These are phyloP conservation scores for Platanista minor DNA, from an alignment of 2,113 vertebrate genomes.

Conservation along the genomic window DNA sequence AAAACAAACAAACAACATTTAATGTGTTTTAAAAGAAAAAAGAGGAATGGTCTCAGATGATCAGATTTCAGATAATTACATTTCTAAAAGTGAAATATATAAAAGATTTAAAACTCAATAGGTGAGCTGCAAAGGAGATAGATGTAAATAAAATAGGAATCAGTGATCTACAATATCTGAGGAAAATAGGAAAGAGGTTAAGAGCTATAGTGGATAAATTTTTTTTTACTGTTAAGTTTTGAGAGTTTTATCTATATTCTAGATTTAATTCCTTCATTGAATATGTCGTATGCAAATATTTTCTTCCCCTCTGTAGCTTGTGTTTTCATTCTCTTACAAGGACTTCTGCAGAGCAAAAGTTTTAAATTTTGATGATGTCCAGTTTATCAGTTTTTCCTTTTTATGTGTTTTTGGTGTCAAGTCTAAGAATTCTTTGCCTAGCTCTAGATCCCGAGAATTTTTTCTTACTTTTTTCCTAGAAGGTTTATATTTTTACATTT, in stretches of 20 bases:
- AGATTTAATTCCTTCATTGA: neutral
- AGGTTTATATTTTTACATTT: neutral
- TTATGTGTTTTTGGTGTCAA: neutral
- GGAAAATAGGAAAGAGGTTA: neutral
- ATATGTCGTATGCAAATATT: neutral
- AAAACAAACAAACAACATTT: too few species aligned
- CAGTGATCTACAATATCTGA: neutral
- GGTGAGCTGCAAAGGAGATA: neutral
- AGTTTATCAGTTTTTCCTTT: neutral
- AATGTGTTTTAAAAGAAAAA: neutral
- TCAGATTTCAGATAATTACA: conserved; percentile 4
- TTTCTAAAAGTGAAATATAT: conserved; percentile 6
- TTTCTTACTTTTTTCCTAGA: neutral
- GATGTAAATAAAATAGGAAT: neutral
- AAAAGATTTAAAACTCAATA: neutral
- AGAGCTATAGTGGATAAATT: neutral
- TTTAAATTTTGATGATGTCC: neutral
- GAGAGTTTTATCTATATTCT: neutral
- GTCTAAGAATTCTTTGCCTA: neutral
- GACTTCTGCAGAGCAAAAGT: neutral
- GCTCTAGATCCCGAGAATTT: neutral
- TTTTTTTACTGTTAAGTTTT: neutral
- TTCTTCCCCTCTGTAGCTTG: neutral
- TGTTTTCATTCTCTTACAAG: neutral
- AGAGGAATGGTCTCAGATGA: neutral